These are phyloP conservation scores for Caenorhabditis wallacei DNA, from an alignment of 2,888 invertebrate species.

Conservation along the genomic window DNA sequence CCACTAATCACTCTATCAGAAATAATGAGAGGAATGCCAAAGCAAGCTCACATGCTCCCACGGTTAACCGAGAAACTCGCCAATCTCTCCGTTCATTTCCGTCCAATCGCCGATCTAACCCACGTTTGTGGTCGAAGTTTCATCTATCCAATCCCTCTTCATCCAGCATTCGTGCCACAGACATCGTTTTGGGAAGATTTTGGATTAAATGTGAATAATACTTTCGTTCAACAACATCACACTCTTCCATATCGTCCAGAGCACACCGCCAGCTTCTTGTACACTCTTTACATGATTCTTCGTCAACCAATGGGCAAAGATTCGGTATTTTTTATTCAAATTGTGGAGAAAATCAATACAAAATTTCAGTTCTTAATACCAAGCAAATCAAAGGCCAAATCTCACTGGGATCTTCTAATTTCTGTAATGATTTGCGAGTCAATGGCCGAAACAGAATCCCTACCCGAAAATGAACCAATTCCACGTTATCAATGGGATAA, in stretches of 20 bases:
- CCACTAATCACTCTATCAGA: slow-evolving; percentile 72
- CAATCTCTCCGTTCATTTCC: slow-evolving; percentile 66
- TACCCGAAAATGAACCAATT: slow-evolving; percentile 64
- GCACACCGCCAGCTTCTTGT: slow-evolving; percentile 67
- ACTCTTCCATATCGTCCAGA: slow-evolving; percentile 73
- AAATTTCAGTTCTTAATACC: slow-evolving; percentile 22
- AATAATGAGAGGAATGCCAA: slow-evolving; percentile 56
- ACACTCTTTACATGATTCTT: slow-evolving; percentile 77
- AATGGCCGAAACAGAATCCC: slow-evolving; percentile 68
- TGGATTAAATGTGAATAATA: background rate
- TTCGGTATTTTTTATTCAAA: slow-evolving; percentile 41
- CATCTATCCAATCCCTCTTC: slow-evolving; percentile 71
- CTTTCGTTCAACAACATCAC: slow-evolving; percentile 42
- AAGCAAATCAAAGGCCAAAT: slow-evolving; percentile 32
- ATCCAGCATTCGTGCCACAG: slow-evolving; percentile 65
- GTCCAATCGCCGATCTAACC: slow-evolving; percentile 73
- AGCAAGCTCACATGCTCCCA: slow-evolving; percentile 66
- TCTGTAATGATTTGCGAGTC: slow-evolving; percentile 67
- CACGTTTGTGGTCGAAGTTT: slow-evolving; percentile 68
- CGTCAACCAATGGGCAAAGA: slow-evolving; percentile 80
- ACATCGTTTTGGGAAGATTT: slow-evolving; percentile 66
- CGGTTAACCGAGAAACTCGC: slow-evolving; percentile 65
- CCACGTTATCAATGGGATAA: slow-evolving; percentile 74
- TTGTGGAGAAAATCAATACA: background rate
- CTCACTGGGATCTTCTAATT: slow-evolving; percentile 58